These are phyloP conservation scores for Crocodylus rhombifer DNA, from an alignment of 2,797 vertebrate genomes.

Conservation along the genomic window DNA sequence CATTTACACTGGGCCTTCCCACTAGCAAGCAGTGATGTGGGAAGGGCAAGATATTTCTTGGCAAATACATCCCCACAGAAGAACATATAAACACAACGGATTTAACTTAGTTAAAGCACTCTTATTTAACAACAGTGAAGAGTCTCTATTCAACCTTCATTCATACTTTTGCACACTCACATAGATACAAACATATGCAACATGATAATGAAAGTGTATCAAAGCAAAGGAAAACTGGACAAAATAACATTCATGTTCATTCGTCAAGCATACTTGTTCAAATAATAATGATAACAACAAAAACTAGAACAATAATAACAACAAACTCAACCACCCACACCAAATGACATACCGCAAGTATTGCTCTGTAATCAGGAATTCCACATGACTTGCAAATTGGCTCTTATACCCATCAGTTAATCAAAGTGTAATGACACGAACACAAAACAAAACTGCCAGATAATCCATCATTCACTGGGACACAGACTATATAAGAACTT, in stretches of 20 bases:
- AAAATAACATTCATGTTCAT: no score
- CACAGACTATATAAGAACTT: neutral
- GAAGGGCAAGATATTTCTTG: neutral
- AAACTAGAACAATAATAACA: no score
- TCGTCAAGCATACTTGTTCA: no score
- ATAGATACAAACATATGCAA: neutral
- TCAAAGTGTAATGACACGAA: fast-evolving
- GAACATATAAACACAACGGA: neutral
- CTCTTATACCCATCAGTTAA: fast-evolving
- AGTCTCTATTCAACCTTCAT: fast-evolving
- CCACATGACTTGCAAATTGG: fast-evolving
- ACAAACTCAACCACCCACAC: neutral
- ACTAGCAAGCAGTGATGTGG: neutral
- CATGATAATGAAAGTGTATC: neutral
- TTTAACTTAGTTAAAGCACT: neutral
- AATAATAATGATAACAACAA: no score
- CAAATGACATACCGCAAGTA: fast-evolving
- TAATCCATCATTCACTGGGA: fast-evolving
- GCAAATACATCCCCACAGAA: neutral
- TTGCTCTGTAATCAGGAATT: neutral
- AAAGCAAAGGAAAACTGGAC: neutral
- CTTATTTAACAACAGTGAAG: neutral
- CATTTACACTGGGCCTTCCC: neutral
- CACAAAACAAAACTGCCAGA: neutral
- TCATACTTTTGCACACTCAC: neutral